A percentile compares a stretch with the other conserved stretches of the same genome.
These are phyloP conservation scores for Drosophila greeni DNA, from an alignment of 2,888 invertebrate species.

Conservation along the genomic window DNA sequence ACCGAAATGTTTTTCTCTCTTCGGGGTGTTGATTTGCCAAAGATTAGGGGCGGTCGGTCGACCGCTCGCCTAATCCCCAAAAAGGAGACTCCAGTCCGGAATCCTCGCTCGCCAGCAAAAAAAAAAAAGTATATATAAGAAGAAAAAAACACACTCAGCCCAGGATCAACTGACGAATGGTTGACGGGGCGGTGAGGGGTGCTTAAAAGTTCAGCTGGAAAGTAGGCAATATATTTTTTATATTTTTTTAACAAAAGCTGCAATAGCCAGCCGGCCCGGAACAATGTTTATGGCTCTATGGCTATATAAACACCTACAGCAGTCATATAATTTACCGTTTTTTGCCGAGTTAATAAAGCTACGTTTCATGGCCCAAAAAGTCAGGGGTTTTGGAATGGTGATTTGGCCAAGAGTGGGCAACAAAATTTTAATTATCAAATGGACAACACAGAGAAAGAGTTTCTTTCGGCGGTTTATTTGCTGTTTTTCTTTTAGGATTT, in stretches of 20 bases:
- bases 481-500: background rate
- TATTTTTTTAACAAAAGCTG: slow-evolving; percentile 36
- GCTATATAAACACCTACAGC: slow-evolving; percentile 63
- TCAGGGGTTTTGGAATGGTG: slow-evolving; percentile 1
- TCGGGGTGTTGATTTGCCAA: slow-evolving; percentile 45
- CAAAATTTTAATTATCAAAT: slow-evolving; percentile 43
- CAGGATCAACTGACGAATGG: slow-evolving; percentile 32
- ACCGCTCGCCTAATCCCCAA: slow-evolving; percentile 47
- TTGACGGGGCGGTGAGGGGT: slow-evolving; percentile 14
- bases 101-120: background rate
- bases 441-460: slow-evolving; percentile 7
- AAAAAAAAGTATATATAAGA: background rate
- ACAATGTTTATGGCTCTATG: slow-evolving; percentile 55
- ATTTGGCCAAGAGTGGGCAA: slow-evolving; percentile 6
- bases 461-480: background rate
- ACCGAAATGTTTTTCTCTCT: slow-evolving; percentile 38
- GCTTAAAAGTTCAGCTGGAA: slow-evolving; percentile 34
- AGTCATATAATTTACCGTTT: slow-evolving; percentile 44
- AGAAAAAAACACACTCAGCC: slow-evolving; percentile 20
- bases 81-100: slow-evolving; percentile 17
- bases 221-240: slow-evolving; percentile 49
- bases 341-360: slow-evolving; percentile 34
- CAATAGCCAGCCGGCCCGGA: slow-evolving; percentile 33
- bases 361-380: slow-evolving; percentile 5
- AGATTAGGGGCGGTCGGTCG: slow-evolving; percentile 46